Evolutionary conservation across 2,888 invertebrate species (phyloP), one percentile per base, ranked within the genome.

Genomic region (Ditula angustiorana): DNA sequence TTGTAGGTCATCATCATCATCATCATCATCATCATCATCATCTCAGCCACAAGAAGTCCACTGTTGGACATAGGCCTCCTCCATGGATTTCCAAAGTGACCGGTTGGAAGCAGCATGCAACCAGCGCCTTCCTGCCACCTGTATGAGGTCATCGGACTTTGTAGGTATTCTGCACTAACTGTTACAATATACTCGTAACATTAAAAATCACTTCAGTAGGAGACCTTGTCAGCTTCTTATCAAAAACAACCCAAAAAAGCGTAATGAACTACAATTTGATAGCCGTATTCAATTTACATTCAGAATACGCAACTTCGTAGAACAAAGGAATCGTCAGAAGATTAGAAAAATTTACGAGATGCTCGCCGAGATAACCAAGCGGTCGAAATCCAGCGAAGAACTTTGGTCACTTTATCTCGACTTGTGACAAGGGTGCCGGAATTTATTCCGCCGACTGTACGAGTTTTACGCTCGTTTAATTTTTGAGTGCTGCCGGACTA

Each of bases 331-430:
- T 82, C 76, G 78, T 73, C 68, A 69, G 55, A 57, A 86, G 86
- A 86, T 87, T 86, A 85, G 86, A 86, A 86, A 80, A 86, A 86
- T 86, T 85, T 87, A 87, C 87, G 85, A 74, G 85, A 86, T 84
- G 74, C 67, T 73, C 61, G 33, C 69, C 55, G 3, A 71, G 86
- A 86, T 85, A 82, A 68, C 71, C 66, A 70, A 71, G 70, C 75
- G 77, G 73, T 77, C 72, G 77, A 68, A 77, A 77, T 73, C 75
- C 74, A 71, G 72, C 74, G 75, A 76, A 77, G 80, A 82, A 85
- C 73, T 83, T 79, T 71, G 78, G 76, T 74, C 77, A 82, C 82
- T 80, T n/a, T 85, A 85, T 85, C 85, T 85, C 63, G 73, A 71
- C 74, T 57, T 58, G 74, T 80, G 82, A 85, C 82, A 81, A 79